These are phyloP conservation scores for Typhlomys cinereus DNA, from an alignment of 2,113 vertebrate genomes.

Conservation along the genomic window DNA sequence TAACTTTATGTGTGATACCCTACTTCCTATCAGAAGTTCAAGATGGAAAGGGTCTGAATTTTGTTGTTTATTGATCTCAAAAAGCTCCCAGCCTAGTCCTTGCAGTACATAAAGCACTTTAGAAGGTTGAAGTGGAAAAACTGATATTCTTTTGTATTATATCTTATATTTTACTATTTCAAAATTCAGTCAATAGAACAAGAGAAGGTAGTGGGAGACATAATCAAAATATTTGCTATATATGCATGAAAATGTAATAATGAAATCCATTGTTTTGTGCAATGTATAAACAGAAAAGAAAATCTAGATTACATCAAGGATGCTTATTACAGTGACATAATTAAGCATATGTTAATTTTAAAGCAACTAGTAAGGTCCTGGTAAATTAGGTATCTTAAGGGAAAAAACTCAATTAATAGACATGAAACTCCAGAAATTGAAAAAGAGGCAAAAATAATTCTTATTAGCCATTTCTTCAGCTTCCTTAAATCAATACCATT, in stretches of 20 bases:
- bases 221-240: background rate
- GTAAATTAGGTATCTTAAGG: background rate
- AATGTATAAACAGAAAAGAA: background rate
- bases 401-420: background rate
- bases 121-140: background rate
- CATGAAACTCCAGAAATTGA: too few relatives aligned
- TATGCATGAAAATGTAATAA: background rate
- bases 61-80: background rate
- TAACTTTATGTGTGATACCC: background rate
- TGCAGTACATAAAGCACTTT: background rate
- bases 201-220: background rate
- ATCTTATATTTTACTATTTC: background rate
- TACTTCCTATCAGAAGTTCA: background rate
- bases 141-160: background rate
- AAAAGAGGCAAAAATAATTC: constrained; percentile 26
- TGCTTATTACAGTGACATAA: background rate
- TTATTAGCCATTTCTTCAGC: background rate
- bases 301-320: background rate
- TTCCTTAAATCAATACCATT: constrained; percentile 34
- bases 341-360: background rate
- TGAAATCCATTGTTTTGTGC: background rate
- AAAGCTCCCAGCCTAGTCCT: background rate
- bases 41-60: background rate
- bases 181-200: background rate
- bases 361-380: background rate